These are phyloP conservation scores for Epizoanthus stellaris DNA, from an alignment of 92 coral and sea anemone species.

Conservation along the genomic window DNA sequence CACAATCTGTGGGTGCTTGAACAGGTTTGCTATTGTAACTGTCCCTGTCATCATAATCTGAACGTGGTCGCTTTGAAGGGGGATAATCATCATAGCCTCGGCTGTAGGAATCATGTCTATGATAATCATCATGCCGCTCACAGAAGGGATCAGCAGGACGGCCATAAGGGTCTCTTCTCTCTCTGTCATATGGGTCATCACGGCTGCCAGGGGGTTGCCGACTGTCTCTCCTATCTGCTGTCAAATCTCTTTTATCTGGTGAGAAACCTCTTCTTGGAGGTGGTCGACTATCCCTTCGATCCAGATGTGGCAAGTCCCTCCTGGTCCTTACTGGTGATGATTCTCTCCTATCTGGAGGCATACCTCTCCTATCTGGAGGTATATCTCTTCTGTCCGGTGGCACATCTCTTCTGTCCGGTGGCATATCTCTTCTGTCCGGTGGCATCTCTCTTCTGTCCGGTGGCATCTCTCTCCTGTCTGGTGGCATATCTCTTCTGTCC, in stretches of 20 bases:
- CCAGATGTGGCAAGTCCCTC: slow-evolving; percentile 5
- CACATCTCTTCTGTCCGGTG: background rate
- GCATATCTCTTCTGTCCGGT: slow-evolving; percentile 14
- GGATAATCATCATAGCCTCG: slow-evolving; percentile 76
- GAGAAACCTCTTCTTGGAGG: slow-evolving; percentile 40
- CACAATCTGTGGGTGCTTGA: slow-evolving; percentile 97
- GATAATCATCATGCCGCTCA: slow-evolving; percentile 64
- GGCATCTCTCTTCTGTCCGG: slow-evolving; percentile 11
- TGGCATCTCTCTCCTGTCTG: slow-evolving; percentile 16
- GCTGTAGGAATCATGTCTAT: slow-evolving; percentile 49
- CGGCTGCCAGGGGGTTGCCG: background rate
- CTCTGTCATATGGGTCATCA: slow-evolving; percentile 55
- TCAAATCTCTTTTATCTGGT: slow-evolving; percentile 34
- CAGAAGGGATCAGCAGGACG: slow-evolving; percentile 73
- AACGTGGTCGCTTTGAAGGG: slow-evolving; percentile 85
- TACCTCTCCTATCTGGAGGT: background rate
- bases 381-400: slow-evolving; percentile 9
- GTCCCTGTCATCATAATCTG: slow-evolving; percentile 75
- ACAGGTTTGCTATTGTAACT: slow-evolving; percentile 66
- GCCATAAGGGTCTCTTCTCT: slow-evolving; percentile 54
- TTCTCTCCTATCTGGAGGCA: background rate
- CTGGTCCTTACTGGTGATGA: slow-evolving; percentile 24
- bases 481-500: slow-evolving; percentile 22
- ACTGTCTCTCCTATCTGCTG: slow-evolving; percentile 26
- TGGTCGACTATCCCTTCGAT: slow-evolving; percentile 37